phyloP scores from a whole-genome alignment of 2,888 invertebrate species.

The Cryptocheilus praepositus region DNA sequence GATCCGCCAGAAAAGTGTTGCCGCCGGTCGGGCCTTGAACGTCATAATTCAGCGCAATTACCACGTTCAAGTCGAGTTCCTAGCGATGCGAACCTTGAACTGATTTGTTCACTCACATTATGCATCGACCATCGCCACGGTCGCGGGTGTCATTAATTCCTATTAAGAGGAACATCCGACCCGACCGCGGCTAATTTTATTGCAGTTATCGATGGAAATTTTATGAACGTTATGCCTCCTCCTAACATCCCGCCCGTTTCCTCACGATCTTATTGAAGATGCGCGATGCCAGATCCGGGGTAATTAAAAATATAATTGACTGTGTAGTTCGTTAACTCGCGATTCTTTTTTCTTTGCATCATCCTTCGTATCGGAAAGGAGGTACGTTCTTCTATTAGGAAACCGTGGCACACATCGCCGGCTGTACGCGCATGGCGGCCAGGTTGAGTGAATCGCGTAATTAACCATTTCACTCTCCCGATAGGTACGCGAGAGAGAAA shows the following conservation, averaged over 20 bases:
- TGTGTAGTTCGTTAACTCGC: too few species aligned
- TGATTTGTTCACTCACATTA: slow-evolving; percentile 12
- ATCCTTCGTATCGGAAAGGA: neutral
- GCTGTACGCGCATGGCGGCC: too few species aligned
- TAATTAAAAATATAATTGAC: too few species aligned
- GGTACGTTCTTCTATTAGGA: neutral
- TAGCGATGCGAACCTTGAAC: slow-evolving; percentile 24
- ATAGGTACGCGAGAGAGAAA: neutral
- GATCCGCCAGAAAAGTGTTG: slow-evolving; percentile 42
- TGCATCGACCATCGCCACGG: neutral
- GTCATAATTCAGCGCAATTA: slow-evolving; percentile 46
- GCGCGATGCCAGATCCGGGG: too few species aligned
- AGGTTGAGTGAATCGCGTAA: neutral
- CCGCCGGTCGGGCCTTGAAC: slow-evolving; percentile 30
- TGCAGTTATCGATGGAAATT: neutral
- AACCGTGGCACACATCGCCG: neutral
- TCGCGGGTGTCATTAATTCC: slow-evolving; percentile 1
- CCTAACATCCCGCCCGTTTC: too few species aligned
- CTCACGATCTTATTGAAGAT: too few species aligned
- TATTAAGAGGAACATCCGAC: slow-evolving; percentile 2
- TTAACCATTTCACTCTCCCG: slow-evolving; percentile 3
- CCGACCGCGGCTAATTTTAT: neutral
- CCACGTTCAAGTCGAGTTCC: slow-evolving; percentile 9
- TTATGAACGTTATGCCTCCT: too few species aligned
- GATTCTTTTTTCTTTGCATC: neutral